These are phyloP conservation scores for Oasisia sp. DNA, from an alignment of 2,888 invertebrate genomes.

Conservation along the genomic window DNA sequence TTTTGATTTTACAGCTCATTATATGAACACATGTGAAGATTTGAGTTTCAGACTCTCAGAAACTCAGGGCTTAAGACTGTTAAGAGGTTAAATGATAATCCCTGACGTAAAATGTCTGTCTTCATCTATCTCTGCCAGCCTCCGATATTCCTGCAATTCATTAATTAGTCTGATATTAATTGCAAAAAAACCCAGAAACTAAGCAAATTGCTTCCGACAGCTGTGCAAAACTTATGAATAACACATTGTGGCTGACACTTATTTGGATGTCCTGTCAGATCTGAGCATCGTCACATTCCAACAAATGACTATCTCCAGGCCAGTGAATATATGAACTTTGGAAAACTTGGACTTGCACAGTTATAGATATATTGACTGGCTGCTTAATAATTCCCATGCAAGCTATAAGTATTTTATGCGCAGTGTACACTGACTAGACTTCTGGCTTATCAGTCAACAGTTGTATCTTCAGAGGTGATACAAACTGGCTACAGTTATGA, in stretches of 20 bases:
- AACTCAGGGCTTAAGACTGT: too few relatives aligned
- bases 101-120: not conserved
- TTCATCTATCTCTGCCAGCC: not conserved
- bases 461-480: too few relatives aligned
- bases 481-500: too few relatives aligned
- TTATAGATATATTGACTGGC: not conserved
- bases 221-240: not conserved
- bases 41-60: too few relatives aligned
- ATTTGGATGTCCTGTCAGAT: not conserved
- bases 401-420: too few relatives aligned
- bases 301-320: not conserved
- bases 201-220: not conserved
- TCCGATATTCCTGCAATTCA: not conserved
- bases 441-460: too few relatives aligned
- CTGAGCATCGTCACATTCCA: not conserved
- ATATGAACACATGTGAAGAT: too few relatives aligned
- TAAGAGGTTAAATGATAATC: too few relatives aligned
- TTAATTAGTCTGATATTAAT: not conserved
- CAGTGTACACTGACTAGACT: too few relatives aligned
- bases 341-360: not conserved
- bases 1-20: too few relatives aligned
- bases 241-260: not conserved
- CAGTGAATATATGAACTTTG: not conserved
- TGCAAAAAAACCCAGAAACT: not conserved
- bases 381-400: too few relatives aligned